A percentile compares a stretch with the other conserved stretches of the same genome.
These are phyloP conservation scores for Leptopilina syphax DNA, from an alignment of 2,888 invertebrate genomes.

Conservation along the genomic window DNA sequence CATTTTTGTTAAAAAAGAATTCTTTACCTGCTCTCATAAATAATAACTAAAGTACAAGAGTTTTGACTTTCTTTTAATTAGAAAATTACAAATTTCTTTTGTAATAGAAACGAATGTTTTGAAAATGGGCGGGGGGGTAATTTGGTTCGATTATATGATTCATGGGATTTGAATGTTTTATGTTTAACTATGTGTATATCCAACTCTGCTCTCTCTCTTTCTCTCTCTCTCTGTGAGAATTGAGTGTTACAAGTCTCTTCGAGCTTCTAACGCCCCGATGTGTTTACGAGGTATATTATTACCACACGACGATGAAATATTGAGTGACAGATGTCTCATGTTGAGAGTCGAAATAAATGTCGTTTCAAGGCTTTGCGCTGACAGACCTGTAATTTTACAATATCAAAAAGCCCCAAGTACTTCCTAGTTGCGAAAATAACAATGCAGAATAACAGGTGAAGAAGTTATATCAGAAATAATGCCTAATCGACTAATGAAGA, in stretches of 20 bases:
- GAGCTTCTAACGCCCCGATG: background rate
- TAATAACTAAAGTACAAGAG: too few species aligned
- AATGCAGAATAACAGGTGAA: background rate
- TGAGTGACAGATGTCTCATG: constrained; percentile 31
- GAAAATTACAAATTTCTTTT: too few species aligned
- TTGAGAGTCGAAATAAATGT: constrained; percentile 14
- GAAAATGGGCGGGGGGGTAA: too few species aligned
- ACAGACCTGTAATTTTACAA: constrained; percentile 6
- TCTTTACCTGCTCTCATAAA: too few species aligned
- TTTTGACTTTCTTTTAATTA: too few species aligned
- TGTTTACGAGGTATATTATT: constrained; percentile 17
- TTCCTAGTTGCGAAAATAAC: background rate
- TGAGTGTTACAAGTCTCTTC: background rate
- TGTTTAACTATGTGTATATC: background rate
- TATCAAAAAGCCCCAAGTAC: background rate
- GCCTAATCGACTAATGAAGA: background rate
- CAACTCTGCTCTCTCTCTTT: too few species aligned
- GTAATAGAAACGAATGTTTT: too few species aligned
- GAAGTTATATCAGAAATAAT: background rate
- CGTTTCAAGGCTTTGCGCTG: background rate
- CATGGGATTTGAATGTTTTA: background rate
- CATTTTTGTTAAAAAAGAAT: too few species aligned
- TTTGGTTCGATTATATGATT: too few species aligned
- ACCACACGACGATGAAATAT: constrained; percentile 16
- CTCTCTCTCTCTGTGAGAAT: too few species aligned